Conservation (phyloP, 2,113 vertebrate species). For the human (Homo sapiens) region GRCh38 chr2:179948001-179948500, state of each 20-base stretch:
- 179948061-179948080: not conserved
- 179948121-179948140: not conserved
- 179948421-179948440: not conserved
- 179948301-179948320: not conserved
- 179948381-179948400: not conserved
- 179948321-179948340: not conserved
- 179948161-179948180: not conserved
- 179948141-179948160: not conserved
- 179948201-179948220: not conserved
- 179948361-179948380: not conserved
- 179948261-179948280: not conserved
- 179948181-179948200: not conserved
- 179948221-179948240: not conserved
- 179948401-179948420: not conserved
- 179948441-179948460: not conserved
- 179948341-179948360: conserved; percentile 3
- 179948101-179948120: conserved; percentile 27
- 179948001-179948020: not conserved
- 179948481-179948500: not conserved
- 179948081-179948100: not conserved
- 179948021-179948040: conserved; percentile 35
- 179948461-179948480: not conserved
- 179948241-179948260: not conserved
- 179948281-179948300: not conserved
- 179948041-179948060: not conserved